phyloP scores from a whole-genome alignment of 2,888 invertebrate genomes.

The Drosophila kanekoi region DNA sequence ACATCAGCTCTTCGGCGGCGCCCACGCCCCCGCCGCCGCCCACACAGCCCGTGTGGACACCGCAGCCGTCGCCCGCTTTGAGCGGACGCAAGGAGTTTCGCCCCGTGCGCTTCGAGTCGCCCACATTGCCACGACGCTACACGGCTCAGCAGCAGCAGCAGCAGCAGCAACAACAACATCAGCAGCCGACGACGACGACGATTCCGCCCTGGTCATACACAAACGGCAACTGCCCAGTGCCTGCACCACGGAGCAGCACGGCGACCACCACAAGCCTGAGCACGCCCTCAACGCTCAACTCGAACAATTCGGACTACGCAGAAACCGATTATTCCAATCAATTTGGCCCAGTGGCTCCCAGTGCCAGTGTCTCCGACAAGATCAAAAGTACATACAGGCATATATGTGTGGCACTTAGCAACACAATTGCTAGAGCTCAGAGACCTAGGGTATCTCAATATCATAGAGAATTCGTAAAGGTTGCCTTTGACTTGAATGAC shows the following conservation, averaged over 20 bases:
- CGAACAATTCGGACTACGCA: slow-evolving; percentile 66
- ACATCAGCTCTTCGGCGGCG: slow-evolving; percentile 83
- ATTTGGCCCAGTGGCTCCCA: slow-evolving; percentile 69
- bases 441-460: background rate
- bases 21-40: slow-evolving; percentile 86
- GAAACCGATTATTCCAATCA: slow-evolving; percentile 66
- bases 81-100: slow-evolving; percentile 91
- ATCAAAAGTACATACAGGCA: slow-evolving; percentile 82
- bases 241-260: slow-evolving; percentile 62
- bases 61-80: slow-evolving; percentile 89
- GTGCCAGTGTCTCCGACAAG: slow-evolving; percentile 83
- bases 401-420: background rate
- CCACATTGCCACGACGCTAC: slow-evolving; percentile 86
- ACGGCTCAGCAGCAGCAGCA: slow-evolving; percentile 63
- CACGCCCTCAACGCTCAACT: slow-evolving; percentile 61
- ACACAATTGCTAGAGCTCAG: background rate
- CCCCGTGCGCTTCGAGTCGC: slow-evolving; percentile 91
- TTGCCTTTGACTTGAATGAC: too few relatives aligned
- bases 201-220: slow-evolving; percentile 69
- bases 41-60: slow-evolving; percentile 92
- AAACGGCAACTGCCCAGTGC: slow-evolving; percentile 43
- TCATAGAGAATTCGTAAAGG: background rate
- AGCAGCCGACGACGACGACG: slow-evolving; percentile 47
- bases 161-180: slow-evolving; percentile 34
- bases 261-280: slow-evolving; percentile 60